Evolutionary conservation across 2,113 vertebrate species (phyloP).

Genomic region (Pleuronectes platessa): DNA sequence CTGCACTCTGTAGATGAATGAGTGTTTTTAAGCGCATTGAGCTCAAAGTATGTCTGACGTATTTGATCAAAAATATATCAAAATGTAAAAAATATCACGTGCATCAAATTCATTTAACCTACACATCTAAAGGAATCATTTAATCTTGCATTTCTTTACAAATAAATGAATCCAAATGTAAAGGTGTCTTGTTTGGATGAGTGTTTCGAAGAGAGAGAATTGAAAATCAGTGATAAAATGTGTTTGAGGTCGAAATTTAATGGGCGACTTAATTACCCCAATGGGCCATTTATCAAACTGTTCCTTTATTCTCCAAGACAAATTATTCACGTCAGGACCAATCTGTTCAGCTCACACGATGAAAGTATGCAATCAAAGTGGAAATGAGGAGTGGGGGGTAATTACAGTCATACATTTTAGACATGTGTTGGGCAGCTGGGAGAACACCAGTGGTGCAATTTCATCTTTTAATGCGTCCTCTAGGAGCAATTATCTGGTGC

Average conservation of each 20-base stretch:
- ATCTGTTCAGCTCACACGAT: neutral
- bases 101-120: too few species aligned
- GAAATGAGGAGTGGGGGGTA: neutral
- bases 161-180: too few species aligned
- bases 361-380: slow-evolving; percentile 23
- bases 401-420: slow-evolving; percentile 34
- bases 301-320: neutral
- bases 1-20: neutral
- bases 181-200: too few species aligned
- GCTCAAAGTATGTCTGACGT: neutral
- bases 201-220: neutral
- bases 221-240: neutral
- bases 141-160: too few species aligned
- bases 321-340: neutral
- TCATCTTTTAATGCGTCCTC: neutral
- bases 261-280: neutral
- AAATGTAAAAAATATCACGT: too few species aligned
- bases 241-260: neutral
- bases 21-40: neutral
- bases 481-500: neutral
- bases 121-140: too few species aligned
- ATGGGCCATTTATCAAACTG: neutral
- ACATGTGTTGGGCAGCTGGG: slow-evolving; percentile 33
- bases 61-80: neutral
- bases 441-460: slow-evolving; percentile 1